phyloP scores from a whole-genome alignment of 2,797 vertebrate genomes.

The Phrynocephalus forsythii region DNA sequence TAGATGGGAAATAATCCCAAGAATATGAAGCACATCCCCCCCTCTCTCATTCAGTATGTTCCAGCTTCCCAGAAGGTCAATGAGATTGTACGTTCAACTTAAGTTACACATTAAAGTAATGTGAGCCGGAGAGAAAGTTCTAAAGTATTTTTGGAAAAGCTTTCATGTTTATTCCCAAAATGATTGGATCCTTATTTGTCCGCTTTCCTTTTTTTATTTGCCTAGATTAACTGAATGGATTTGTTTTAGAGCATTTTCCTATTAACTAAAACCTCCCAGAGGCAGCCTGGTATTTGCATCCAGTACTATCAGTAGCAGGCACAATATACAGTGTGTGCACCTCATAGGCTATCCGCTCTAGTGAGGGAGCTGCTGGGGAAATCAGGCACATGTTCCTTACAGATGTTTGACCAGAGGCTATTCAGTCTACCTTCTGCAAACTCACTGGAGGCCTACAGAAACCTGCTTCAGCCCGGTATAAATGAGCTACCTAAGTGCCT shows the following conservation, averaged over 20 bases:
- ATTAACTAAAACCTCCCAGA: constrained; percentile 74
- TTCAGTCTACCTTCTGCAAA: constrained; percentile 65
- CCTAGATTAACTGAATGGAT: constrained; percentile 56
- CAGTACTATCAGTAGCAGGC: constrained; percentile 67
- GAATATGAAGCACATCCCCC: constrained; percentile 6
- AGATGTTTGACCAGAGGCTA: constrained; percentile 66
- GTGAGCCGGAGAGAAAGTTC: constrained; percentile 53
- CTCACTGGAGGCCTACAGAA: constrained; percentile 54
- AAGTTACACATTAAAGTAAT: constrained; percentile 58
- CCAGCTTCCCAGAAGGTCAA: background rate
- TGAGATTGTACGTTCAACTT: constrained; percentile 45
- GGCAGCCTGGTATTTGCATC: constrained; percentile 68
- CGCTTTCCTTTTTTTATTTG: constrained; percentile 64
- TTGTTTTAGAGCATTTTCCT: constrained; percentile 73
- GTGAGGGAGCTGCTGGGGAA: constrained; percentile 60
- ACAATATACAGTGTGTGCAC: constrained; percentile 38
- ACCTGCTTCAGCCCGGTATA: constrained; percentile 25
- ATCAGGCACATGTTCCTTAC: constrained; percentile 61
- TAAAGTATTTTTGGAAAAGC: constrained; percentile 53
- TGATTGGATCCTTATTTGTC: constrained; percentile 60
- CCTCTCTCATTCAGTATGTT: background rate
- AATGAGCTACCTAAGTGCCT: constrained; percentile 19
- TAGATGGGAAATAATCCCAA: constrained; percentile 39
- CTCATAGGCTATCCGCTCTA: constrained; percentile 60
- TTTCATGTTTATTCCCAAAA: constrained; percentile 64